Conservation (phyloP, 2,113 vertebrate species). For the Emydura subglobosa region DNA sequence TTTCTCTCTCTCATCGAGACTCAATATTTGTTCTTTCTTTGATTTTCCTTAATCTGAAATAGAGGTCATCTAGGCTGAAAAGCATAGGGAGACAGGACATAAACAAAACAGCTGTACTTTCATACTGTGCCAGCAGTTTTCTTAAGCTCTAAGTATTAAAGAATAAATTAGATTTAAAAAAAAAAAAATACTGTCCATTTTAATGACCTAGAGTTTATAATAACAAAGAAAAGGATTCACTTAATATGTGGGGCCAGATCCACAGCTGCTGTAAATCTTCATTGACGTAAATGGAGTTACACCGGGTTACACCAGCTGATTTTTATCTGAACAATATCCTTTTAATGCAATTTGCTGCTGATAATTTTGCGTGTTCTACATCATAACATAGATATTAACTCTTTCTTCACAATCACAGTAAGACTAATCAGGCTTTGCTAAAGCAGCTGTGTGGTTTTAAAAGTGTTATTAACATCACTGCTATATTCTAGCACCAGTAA, state of each 20-base stretch:
- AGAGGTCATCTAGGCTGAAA: not conserved
- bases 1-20: accelerated
- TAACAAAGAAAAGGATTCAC: not conserved
- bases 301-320: not conserved
- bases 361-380: not conserved
- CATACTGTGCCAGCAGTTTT: not conserved
- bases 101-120: not conserved
- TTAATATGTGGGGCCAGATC: not conserved
- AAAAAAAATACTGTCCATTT: not conserved
- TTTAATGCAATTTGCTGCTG: accelerated
- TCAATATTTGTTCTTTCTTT: not conserved
- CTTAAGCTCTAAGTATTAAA: not conserved
- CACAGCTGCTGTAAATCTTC: not conserved
- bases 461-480: constrained; percentile 24
- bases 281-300: accelerated
- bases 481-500: not conserved
- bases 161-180: not conserved
- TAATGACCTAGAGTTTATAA: not conserved
- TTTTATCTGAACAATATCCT: not conserved
- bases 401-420: not conserved
- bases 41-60: not conserved
- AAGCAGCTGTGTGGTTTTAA: constrained; percentile 10
- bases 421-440: not conserved
- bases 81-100: not conserved
- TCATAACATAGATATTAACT: accelerated